Evolutionary conservation across 1,140 invertebrate genomes (phyloP).

Genomic region (Cydia fagiglandana): DNA sequence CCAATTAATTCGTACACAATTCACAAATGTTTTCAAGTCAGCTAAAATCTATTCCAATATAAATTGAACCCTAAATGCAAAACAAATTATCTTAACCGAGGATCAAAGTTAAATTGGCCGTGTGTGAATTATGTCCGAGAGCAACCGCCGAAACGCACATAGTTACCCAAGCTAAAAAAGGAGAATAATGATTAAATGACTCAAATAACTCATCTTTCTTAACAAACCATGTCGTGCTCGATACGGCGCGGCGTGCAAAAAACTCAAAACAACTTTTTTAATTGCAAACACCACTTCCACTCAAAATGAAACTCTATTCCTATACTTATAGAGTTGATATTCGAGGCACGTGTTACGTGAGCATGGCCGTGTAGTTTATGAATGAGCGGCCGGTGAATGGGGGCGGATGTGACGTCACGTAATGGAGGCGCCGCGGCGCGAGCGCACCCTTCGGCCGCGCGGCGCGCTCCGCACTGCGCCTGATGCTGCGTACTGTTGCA

Average conservation of each 20-base stretch:
- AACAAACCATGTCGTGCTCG: constrained; percentile 28
- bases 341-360: background rate
- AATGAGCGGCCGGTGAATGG: constrained; percentile 26
- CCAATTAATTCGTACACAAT: background rate
- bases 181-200: background rate
- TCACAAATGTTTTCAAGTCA: background rate
- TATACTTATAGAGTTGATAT: background rate
- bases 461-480: background rate
- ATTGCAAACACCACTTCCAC: background rate
- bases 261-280: constrained; percentile 24
- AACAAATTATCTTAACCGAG: background rate
- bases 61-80: background rate
- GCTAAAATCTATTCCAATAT: background rate
- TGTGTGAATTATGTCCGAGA: background rate
- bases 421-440: constrained; percentile 1
- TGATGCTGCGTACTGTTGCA: constrained; percentile 2
- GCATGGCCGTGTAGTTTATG: constrained; percentile 20
- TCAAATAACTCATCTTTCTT: constrained; percentile 30
- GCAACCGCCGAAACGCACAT: background rate
- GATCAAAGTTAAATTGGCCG: background rate
- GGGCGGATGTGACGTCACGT: constrained; percentile 28
- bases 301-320: background rate
- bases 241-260: constrained; percentile 3
- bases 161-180: constrained; percentile 3
- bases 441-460: background rate